phyloP scores from a whole-genome alignment of 92 coral and sea anemone species.

The Paragorgia papillata region DNA sequence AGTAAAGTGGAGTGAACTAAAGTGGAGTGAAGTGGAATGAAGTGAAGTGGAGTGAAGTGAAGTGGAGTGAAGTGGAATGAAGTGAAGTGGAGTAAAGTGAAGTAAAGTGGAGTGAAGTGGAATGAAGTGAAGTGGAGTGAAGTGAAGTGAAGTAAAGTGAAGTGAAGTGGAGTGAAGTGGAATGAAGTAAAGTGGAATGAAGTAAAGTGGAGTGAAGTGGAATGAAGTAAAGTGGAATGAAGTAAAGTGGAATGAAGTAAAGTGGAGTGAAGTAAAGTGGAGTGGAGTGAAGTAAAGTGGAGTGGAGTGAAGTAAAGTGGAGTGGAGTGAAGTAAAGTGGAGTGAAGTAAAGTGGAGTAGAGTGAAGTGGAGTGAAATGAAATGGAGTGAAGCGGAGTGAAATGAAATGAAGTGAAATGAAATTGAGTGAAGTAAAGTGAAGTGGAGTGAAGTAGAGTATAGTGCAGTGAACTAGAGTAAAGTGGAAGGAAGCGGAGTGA shows the following conservation, averaged over 20 bases:
- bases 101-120: conserved; percentile 5
- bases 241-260: conserved; percentile 8
- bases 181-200: not conserved
- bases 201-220: not conserved
- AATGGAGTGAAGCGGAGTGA: not conserved
- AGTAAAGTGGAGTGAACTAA: not conserved
- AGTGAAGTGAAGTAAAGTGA: not conserved
- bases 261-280: not conserved
- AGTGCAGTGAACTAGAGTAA: not conserved
- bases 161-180: not conserved
- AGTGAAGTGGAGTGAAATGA: not conserved
- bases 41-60: not conserved
- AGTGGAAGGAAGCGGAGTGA: not conserved
- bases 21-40: not conserved
- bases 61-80: not conserved
- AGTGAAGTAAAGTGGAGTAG: not conserved
- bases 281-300: not conserved
- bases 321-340: not conserved
- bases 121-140: not conserved
- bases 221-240: not conserved
- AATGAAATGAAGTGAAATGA: not conserved
- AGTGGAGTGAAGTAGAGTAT: not conserved
- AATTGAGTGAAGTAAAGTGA: not conserved
- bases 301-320: not conserved
- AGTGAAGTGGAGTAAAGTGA: not conserved